Conservation (phyloP, 2,888 invertebrate genomes). For the Tromatobia lineatoria region DNA sequence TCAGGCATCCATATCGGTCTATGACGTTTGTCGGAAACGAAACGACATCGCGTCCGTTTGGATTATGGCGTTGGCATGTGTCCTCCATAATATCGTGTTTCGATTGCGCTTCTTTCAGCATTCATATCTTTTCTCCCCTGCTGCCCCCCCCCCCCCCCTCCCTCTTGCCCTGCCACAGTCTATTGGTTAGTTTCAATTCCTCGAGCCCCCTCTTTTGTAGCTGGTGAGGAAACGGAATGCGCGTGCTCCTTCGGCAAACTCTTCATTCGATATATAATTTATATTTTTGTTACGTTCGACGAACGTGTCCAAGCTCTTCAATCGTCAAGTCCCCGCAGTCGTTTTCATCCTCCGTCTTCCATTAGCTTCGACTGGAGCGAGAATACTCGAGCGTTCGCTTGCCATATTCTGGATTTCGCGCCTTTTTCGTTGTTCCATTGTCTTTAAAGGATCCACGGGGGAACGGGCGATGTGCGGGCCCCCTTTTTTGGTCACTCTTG, state of each 20-base stretch:
- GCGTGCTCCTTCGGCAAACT: conserved; percentile 51
- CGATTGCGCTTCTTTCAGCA: conserved; percentile 26
- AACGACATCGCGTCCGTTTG: conserved; percentile 17
- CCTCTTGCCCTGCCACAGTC: background rate
- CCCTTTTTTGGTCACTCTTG: conserved; percentile 66
- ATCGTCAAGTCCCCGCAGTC: conserved; percentile 61
- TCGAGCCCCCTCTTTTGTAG: conserved; percentile 21
- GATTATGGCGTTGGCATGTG: conserved; percentile 39
- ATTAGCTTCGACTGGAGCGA: conserved; percentile 61
- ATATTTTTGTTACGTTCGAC: conserved; percentile 82
- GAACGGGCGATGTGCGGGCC: conserved; percentile 46
- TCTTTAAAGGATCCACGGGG: conserved; percentile 49
- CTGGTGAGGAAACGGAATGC: conserved; percentile 59
- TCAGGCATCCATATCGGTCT: conserved; percentile 2
- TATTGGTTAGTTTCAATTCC: conserved; percentile 29
- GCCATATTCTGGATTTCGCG: conserved; percentile 79
- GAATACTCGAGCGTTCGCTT: conserved; percentile 57
- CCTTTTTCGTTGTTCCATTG: conserved; percentile 76
- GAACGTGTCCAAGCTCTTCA: conserved; percentile 83
- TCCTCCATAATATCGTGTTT: conserved; percentile 44
- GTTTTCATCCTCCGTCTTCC: conserved; percentile 32
- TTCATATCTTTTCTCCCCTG: conserved; percentile 33
- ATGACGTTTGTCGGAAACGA: conserved; percentile 28
- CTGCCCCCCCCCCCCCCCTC: background rate
- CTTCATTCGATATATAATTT: conserved; percentile 59